These are phyloP conservation scores for Micromussa lordhowensis DNA, from an alignment of 92 coral and sea anemone species.

Conservation along the genomic window DNA sequence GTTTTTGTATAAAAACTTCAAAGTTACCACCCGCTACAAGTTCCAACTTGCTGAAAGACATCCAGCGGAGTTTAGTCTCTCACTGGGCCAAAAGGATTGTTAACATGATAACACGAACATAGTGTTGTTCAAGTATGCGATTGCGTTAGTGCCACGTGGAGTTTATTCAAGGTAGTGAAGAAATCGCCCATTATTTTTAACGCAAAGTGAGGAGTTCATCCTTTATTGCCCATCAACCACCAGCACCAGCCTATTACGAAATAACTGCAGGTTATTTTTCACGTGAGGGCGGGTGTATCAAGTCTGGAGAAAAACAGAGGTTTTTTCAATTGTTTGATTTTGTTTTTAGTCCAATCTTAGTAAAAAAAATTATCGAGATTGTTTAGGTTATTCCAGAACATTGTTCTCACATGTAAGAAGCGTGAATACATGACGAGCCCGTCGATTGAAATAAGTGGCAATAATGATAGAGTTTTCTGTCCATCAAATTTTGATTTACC, in stretches of 20 bases:
- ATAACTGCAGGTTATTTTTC: constrained; percentile 15
- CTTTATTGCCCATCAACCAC: constrained; percentile 4
- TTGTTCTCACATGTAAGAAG: background rate
- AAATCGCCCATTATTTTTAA: background rate
- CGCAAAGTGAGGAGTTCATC: background rate
- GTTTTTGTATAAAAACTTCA: background rate
- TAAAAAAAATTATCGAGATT: background rate
- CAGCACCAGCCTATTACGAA: constrained; percentile 15
- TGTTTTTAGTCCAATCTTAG: background rate
- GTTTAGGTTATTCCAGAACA: background rate
- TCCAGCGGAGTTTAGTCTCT: constrained; percentile 36
- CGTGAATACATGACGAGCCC: background rate
- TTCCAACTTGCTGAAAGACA: background rate
- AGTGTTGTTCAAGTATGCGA: background rate
- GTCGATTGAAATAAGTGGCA: background rate
- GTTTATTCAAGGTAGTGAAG: background rate
- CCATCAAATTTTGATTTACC: background rate
- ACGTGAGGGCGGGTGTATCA: background rate
- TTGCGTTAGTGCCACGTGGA: constrained; percentile 40
- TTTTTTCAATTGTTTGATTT: background rate
- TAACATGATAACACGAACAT: constrained; percentile 11
- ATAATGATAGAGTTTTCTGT: background rate
- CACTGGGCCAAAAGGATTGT: background rate
- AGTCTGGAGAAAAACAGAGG: background rate
- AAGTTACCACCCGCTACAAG: constrained; percentile 1